Evolutionary conservation across 2,888 invertebrate species (phyloP), one percentile per base, ranked within the genome.

Genomic region (Corythucha ciliata): DNA sequence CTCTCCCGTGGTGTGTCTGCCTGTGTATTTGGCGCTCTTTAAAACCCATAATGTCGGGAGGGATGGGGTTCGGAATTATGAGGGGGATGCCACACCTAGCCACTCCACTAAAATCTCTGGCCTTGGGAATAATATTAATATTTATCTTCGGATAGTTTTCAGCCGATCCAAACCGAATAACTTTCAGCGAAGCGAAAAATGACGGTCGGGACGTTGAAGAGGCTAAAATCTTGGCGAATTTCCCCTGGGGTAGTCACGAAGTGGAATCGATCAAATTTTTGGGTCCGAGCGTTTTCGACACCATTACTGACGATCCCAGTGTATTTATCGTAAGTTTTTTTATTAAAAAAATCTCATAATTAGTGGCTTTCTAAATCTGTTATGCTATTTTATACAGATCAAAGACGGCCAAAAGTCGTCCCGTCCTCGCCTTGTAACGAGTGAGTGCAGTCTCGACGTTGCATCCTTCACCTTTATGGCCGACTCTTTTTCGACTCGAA

Each of bases 141-240:
- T n/a, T n/a, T n/a, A n/a, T n/a, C n/a, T n/a, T n/a, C n/a, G n/a
- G n/a, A n/a, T n/a, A 80, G 76, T 76, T 80, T 64, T 80, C 83
- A 52, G 76, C 78, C 3, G 77, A 78, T 60, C 87, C 88, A 12
- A 81, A 82, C 53, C 71, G 81, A 41, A 85, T 84, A 66, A 65
- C 68, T 33, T 65, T 83, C 7, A 75, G 75, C 42, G 82, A 83
- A 61, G 72, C 64, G 69, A 64, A 74, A 68, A 67, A 68, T 47
- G 52, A 61, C 1, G n/a, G n/a, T n/a, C n/a, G n/a, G n/a, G n/a
- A n/a, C n/a, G n/a, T n/a, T 63, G 69, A 72, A 48, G 68, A 69
- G 45, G 77, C 81, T 3, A 75, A 81, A 58, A 78, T 89, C 51
- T 65, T 73, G 53, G 80, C 81, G 0, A 72, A 74, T 50, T 81